A percentile compares a stretch with the other conserved stretches of the same genome.
These are phyloP conservation scores for Raillietiella orientalis DNA, from an alignment of 2,888 invertebrate genomes.

Conservation along the genomic window DNA sequence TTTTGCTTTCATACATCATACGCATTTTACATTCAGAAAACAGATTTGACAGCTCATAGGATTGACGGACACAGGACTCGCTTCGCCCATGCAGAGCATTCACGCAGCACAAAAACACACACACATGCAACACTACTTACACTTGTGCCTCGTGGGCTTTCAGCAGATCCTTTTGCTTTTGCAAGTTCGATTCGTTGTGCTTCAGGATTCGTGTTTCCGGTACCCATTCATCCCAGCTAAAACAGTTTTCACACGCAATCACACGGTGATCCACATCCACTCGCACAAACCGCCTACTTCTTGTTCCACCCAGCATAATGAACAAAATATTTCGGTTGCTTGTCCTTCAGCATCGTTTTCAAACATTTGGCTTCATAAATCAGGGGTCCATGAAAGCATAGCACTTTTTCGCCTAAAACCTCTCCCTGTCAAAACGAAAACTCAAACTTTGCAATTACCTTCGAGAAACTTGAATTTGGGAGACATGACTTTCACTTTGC, in stretches of 20 bases:
- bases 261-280: background rate
- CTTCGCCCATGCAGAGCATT: no score
- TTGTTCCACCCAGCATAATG: slow-evolving; percentile 97
- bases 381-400: slow-evolving; percentile 82
- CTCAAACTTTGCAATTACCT: no score
- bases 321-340: slow-evolving; percentile 60
- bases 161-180: slow-evolving; percentile 53
- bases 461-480: no score
- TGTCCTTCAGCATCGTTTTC: slow-evolving; percentile 49
- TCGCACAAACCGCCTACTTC: slow-evolving; percentile 24
- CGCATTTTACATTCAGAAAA: no score
- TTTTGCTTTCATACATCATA: no score
- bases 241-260: background rate
- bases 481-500: no score
- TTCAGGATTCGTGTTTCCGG: slow-evolving; percentile 65
- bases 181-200: slow-evolving; percentile 58
- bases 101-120: no score
- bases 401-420: slow-evolving; percentile 21
- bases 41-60: no score
- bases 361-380: slow-evolving; percentile 91
- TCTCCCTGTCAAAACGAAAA: no score
- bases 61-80: no score
- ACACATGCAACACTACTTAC: slow-evolving; percentile 7
- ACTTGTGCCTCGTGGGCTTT: slow-evolving; percentile 35
- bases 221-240: slow-evolving; percentile 28